Conservation (phyloP, 2,888 invertebrate genomes). For the Pocota personata region DNA sequence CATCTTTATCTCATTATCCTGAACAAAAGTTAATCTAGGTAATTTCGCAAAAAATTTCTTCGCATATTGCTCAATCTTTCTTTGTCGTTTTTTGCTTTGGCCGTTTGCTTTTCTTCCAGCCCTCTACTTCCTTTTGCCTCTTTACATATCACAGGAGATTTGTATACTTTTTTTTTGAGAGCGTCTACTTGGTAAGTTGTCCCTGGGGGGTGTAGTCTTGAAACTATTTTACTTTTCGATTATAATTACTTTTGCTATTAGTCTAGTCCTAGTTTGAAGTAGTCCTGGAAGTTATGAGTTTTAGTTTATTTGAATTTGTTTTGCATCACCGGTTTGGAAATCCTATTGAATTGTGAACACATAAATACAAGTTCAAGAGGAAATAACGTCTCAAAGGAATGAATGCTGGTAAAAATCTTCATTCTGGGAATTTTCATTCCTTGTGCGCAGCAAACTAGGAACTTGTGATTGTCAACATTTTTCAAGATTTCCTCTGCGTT, state of each 20-base stretch:
- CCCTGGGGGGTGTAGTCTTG: not conserved
- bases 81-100: not conserved
- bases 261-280: not conserved
- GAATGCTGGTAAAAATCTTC: no score
- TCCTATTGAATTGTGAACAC: no score
- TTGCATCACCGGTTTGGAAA: not conserved
- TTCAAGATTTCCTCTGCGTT: no score
- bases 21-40: constrained; percentile 73
- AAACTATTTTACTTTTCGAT: constrained; percentile 55
- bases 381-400: no score
- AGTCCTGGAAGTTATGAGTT: not conserved
- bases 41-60: constrained; percentile 52
- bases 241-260: constrained; percentile 53
- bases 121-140: not conserved
- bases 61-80: constrained; percentile 54
- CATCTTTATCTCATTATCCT: constrained; percentile 73
- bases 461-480: no score
- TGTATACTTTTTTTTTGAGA: not conserved
- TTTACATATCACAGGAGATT: not conserved
- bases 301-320: not conserved
- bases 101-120: not conserved
- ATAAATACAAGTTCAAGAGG: no score
- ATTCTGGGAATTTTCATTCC: no score
- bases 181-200: not conserved
- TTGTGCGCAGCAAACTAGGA: no score